Conservation (phyloP, 2,797 vertebrate genomes). For the Scomberomorus guttatus region DNA sequence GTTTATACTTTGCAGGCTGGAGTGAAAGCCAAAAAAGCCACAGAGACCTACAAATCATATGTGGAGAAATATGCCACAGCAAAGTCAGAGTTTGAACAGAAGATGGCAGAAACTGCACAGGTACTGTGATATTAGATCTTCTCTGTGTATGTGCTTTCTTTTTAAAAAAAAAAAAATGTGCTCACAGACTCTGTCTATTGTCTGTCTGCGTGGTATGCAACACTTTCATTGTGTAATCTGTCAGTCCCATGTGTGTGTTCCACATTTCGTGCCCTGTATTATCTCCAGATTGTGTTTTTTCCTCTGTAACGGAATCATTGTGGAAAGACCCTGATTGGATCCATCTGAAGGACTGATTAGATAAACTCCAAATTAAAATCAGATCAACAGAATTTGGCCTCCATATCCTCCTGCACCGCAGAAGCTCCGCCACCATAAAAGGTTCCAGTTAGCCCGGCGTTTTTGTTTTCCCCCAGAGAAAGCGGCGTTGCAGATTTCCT, state of each 20-base stretch:
- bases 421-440: conserved; percentile 67
- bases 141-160: neutral
- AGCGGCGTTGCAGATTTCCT: conserved; percentile 56
- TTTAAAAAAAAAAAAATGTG: neutral
- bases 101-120: conserved; percentile 97
- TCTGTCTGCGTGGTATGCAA: conserved; percentile 48
- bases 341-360: conserved; percentile 82
- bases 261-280: conserved; percentile 60
- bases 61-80: conserved; percentile 96
- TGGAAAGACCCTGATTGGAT: conserved; percentile 76
- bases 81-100: conserved; percentile 97
- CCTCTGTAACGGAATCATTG: conserved; percentile 70
- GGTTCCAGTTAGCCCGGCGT: conserved; percentile 69
- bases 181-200: conserved; percentile 25
- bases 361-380: conserved; percentile 84
- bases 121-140: conserved; percentile 71
- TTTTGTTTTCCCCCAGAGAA: conserved; percentile 50
- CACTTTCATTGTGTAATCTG: conserved; percentile 53
- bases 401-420: conserved; percentile 67
- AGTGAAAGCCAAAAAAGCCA: conserved; percentile 97
- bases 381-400: conserved; percentile 75
- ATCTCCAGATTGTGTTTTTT: conserved; percentile 80
- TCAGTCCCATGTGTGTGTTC: conserved; percentile 34
- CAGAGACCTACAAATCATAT: conserved; percentile 93
- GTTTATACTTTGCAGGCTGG: conserved; percentile 87